Evolutionary conservation across 2,797 vertebrate species (phyloP), one percentile per base, ranked within the genome.

Genomic region (Takifugu ocellatus): DNA sequence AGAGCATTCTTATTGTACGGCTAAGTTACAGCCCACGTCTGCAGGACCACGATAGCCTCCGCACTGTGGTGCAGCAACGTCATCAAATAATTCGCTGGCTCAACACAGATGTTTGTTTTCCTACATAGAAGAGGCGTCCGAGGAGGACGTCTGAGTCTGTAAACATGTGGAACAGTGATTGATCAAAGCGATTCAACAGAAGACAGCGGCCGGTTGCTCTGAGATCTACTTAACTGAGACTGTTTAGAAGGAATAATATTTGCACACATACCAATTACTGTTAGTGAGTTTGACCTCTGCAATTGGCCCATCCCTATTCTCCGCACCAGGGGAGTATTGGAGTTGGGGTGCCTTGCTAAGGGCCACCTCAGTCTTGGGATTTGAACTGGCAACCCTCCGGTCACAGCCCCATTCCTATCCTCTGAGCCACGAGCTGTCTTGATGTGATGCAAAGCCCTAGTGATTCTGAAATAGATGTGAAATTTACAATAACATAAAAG

Each of bases 1-100:
- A 54, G 62, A 61, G 69, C 61, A 60, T 59, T 65, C 58, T 63
- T 76, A 73, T 77, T 61, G 61, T 55, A 77, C 85, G 84, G 84
- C 68, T 77, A 60, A 69, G 59, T 63, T 59, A 59, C 60, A 65
- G 65, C 55, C 48, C 16, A 71, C 72, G 56, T 77, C 83, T 77
- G 61, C 65, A 63, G 68, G 80, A 61, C 70, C 68, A 68, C 56
- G 49, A 65, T 64, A 54, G 29, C 59, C 74, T 64, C 54, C 54
- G 61, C 47, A 17, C 62, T 66, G 47, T 62, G 36, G 70, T 63
- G 45, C 49, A 65, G 56, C 65, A 21, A 21, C 21, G 21, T 69
- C 72, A 77, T 78, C 44, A 63, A 68, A 68, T 56, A 74, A 50
- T 62, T 63, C 49, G 74, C 55, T 59, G 51, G 61, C 49, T 55